Conservation (phyloP, 1,140 invertebrate species). For the Triops longicaudatus region DNA sequence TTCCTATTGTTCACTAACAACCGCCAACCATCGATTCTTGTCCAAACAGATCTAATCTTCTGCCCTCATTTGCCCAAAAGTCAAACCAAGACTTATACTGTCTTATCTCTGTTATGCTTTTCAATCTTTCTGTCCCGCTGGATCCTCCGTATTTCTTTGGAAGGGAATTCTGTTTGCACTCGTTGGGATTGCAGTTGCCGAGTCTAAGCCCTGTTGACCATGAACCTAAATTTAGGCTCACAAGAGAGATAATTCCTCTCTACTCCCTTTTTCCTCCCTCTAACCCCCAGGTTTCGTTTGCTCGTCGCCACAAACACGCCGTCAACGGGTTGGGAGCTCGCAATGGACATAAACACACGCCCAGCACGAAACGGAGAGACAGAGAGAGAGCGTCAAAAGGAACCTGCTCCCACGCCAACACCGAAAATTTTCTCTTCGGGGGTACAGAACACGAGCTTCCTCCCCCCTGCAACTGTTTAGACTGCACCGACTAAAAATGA, state of each 20-base stretch:
- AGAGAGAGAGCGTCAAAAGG: background rate
- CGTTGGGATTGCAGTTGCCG: background rate
- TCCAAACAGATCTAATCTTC: background rate
- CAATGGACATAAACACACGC: background rate
- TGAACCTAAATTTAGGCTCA: background rate
- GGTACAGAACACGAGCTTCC: no score
- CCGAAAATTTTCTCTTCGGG: no score
- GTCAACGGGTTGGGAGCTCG: background rate
- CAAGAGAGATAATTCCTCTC: background rate
- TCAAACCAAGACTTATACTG: background rate
- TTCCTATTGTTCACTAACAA: slow-evolving; percentile 9
- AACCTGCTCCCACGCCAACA: background rate
- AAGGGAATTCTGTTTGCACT: background rate
- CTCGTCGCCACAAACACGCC: background rate
- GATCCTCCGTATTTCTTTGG: background rate
- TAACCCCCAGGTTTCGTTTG: background rate
- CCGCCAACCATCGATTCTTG: background rate
- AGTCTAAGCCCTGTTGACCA: background rate
- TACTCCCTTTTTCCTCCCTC: background rate
- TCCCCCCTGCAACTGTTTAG: background rate
- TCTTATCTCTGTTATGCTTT: background rate
- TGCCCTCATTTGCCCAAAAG: background rate
- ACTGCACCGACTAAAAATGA: background rate
- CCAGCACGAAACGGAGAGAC: background rate
- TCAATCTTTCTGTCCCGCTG: background rate